These are phyloP conservation scores for Coccyzus lansbergi DNA, from an alignment of 2,797 vertebrate species.

Conservation along the genomic window DNA sequence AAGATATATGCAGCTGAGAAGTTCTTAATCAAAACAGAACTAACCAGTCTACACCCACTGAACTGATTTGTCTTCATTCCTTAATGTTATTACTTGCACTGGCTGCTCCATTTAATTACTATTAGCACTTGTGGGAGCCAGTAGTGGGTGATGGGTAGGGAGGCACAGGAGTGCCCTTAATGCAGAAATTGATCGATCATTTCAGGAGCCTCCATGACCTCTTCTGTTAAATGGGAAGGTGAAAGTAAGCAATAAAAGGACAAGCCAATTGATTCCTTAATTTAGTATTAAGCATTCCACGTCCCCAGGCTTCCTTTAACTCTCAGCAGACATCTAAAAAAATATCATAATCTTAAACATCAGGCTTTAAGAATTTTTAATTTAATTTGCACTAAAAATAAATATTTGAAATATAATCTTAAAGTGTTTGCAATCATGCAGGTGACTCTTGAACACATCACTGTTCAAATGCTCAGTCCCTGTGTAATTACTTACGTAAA, in stretches of 20 bases:
- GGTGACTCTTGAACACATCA: conserved; percentile 40
- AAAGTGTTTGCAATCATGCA: conserved; percentile 63
- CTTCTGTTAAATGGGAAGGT: not conserved
- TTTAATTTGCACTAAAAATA: conserved; percentile 52
- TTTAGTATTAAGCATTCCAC: not conserved
- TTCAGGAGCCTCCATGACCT: not conserved
- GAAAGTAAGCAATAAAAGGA: conserved; percentile 3
- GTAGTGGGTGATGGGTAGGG: not conserved
- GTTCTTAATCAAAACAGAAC: conserved; percentile 7
- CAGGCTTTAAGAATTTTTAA: conserved; percentile 15
- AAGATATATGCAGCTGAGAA: not conserved
- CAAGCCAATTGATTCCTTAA: not conserved
- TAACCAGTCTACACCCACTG: not conserved
- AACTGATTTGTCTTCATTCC: conserved; percentile 25
- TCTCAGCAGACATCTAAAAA: conserved; percentile 16
- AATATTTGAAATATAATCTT: conserved; percentile 58
- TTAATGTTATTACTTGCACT: not conserved
- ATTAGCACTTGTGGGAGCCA: not conserved
- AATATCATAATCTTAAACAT: not conserved
- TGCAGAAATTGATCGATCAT: not conserved
- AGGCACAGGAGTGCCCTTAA: not conserved
- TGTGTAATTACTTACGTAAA: conserved; percentile 33
- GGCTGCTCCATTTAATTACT: not conserved
- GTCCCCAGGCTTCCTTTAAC: conserved; percentile 20
- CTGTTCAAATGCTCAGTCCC: conserved; percentile 36